Base-by-base conservation (phyloP, 2,797 vertebrate genomes). In the Naso thynnoides region DNA sequence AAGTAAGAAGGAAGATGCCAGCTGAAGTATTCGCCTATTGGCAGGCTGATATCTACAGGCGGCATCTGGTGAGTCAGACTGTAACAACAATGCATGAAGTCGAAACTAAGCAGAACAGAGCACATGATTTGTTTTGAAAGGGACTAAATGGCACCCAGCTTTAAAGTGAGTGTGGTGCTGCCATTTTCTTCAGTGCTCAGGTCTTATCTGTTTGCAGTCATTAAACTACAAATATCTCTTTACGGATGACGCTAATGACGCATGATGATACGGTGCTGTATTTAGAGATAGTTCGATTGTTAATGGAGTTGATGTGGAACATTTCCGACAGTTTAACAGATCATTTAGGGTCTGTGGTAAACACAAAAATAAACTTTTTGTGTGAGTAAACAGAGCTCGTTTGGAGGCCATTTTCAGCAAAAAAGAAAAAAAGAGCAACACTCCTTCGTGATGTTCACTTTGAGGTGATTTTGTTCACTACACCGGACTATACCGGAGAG, bases 181-280 rank as follows among this genome's bases (percentile, higher is more conserved):
- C 33, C 47, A 48, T 26, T 71, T 50, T 38, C 33, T 57, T 44
- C 49, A 13, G 38, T 60, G 60, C 76, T 80, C 59, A 47, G 68
- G 3, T 64, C 1, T 73, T 21, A 64, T 82, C 52, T n/a, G 33
- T 15, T 63, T 14, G 41, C 3, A 3, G 23, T 53, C 49, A 86
- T 82, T 72, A 59, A 60, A 38, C 60, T 65, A 33, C 31, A 33
- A 72, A 85, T 76, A 61, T 62, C 55, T 60, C 70, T 31, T 18
- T 59, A 65, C 58, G 42, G 70, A 27, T n/a, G 44, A n/a, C 8
- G 57, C 64, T 80, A 42, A 80, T 82, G 70, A 70, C 24, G n/a
- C 24, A 6, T 58, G 36, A 71, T 44, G 56, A 76, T 19, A 42
- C 65, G 2, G 9, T 2, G 53, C 42, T 65, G 53, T 48, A 47